phyloP scores from a whole-genome alignment of 2,888 invertebrate genomes.

The Andrena praecox region DNA sequence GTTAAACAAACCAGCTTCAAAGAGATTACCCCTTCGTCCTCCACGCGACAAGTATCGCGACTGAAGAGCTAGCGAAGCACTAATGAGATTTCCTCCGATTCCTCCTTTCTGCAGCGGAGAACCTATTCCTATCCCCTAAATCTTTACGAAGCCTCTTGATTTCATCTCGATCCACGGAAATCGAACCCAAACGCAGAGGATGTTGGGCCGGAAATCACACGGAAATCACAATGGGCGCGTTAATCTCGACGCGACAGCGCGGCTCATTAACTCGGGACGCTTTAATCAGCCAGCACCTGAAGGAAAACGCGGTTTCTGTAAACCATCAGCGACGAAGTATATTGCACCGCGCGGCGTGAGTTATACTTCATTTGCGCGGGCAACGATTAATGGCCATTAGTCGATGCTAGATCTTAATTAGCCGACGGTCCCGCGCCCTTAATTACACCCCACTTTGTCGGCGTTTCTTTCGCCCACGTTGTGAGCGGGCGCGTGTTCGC shows the following conservation, averaged over 20 bases:
- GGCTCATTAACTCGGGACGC: constrained; percentile 48
- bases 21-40: not conserved
- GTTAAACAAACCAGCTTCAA: not conserved
- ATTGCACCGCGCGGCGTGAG: constrained; percentile 41
- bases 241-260: constrained; percentile 5
- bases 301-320: constrained; percentile 41
- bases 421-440: constrained; percentile 25
- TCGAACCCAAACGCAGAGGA: not conserved
- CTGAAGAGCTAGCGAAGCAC: not conserved
- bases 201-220: not conserved
- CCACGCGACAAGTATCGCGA: not conserved
- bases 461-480: constrained; percentile 20
- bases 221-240: constrained; percentile 7
- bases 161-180: not conserved
- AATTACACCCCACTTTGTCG: constrained; percentile 50
- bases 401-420: constrained; percentile 69
- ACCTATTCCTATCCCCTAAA: not conserved
- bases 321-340: constrained; percentile 41
- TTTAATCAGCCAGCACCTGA: constrained; percentile 46
- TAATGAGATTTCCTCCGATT: not conserved
- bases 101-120: not conserved
- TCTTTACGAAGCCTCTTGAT: not conserved
- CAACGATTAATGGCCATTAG: constrained; percentile 63
- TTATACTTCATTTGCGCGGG: constrained; percentile 62
- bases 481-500: not conserved